phyloP scores from a whole-genome alignment of 1,140 invertebrate species.

The Mamestra configurata region DNA sequence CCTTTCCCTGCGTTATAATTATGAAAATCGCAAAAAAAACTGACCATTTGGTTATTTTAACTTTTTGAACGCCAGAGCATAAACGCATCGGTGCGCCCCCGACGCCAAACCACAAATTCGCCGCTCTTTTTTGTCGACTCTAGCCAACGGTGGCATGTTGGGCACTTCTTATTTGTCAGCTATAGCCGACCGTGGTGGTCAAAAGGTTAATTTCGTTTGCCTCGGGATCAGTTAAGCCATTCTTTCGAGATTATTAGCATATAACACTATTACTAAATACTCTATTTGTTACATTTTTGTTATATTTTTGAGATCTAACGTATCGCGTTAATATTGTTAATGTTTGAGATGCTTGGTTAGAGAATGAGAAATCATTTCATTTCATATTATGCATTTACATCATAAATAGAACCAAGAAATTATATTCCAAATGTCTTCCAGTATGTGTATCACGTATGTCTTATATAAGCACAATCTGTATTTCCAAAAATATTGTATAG shows the following conservation, averaged over 20 bases:
- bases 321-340: background rate
- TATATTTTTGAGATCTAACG: background rate
- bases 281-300: background rate
- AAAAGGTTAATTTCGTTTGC: no score
- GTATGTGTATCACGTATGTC: background rate
- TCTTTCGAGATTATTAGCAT: background rate
- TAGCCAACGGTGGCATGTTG: no score
- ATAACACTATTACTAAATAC: no score
- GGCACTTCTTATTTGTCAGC: no score
- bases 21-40: no score
- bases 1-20: no score
- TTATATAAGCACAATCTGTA: background rate
- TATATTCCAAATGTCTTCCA: conserved; percentile 31
- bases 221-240: background rate
- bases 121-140: no score
- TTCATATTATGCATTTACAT: background rate
- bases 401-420: background rate
- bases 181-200: no score
- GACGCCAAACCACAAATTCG: no score
- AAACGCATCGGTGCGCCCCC: no score
- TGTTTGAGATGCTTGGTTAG: background rate
- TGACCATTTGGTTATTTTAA: no score
- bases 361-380: background rate
- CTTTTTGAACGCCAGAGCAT: no score
- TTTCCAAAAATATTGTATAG: conserved; percentile 30